A percentile compares a stretch with the other conserved stretches of the same genome.
phyloP scores from a whole-genome alignment of 2,888 invertebrate genomes.

The Julus scandinavius region DNA sequence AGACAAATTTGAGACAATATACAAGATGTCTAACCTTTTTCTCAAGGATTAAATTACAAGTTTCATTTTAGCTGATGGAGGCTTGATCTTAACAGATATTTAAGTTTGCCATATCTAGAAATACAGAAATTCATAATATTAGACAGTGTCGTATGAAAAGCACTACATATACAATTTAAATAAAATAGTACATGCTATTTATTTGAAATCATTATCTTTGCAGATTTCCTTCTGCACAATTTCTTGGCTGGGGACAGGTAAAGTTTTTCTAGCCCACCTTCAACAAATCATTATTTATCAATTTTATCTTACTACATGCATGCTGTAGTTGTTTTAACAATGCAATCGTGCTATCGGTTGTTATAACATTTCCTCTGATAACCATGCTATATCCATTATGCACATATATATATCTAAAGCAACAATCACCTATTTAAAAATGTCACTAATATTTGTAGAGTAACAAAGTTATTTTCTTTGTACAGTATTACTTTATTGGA shows the following conservation, averaged over 20 bases:
- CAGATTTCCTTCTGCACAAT: slow-evolving; percentile 90
- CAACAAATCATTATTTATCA: not conserved
- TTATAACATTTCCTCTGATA: not conserved
- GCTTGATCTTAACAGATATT: no score
- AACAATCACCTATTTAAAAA: no score
- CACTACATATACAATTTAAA: no score
- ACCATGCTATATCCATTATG: not conserved
- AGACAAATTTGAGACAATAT: not conserved
- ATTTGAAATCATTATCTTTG: slow-evolving; percentile 57
- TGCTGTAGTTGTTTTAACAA: not conserved
- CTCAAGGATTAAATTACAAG: not conserved
- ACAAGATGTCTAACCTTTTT: not conserved
- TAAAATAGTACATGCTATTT: slow-evolving; percentile 29
- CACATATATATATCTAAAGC: no score
- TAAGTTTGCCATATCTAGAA: not conserved
- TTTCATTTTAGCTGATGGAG: no score
- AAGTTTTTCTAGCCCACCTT: slow-evolving; percentile 54
- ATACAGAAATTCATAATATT: not conserved
- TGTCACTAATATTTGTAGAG: no score
- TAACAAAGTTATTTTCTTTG: no score
- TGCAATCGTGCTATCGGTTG: slow-evolving; percentile 29
- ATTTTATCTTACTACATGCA: slow-evolving; percentile 57
- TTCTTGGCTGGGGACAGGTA: slow-evolving; percentile 82
- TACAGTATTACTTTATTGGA: no score
- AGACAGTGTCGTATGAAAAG: not conserved